These are phyloP conservation scores for Melanotaenia boesemani DNA, from an alignment of 2,797 vertebrate genomes.

Conservation along the genomic window DNA sequence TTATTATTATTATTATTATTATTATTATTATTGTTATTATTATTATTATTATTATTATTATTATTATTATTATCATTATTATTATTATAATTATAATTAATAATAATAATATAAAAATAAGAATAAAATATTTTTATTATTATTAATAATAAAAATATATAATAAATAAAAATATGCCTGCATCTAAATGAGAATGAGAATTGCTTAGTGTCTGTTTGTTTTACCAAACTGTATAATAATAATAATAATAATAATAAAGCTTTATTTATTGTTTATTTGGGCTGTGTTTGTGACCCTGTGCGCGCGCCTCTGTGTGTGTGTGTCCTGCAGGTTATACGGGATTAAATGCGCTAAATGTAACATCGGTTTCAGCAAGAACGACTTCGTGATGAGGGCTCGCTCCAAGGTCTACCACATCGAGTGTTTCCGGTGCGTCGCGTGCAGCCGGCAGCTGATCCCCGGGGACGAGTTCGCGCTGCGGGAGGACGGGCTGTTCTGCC, in stretches of 20 bases:
- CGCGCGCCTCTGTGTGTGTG: slow-evolving; percentile 8
- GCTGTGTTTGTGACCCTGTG: background rate
- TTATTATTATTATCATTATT: no score
- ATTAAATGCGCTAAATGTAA: slow-evolving; percentile 98
- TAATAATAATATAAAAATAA: no score
- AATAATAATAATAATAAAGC: background rate
- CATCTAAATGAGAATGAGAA: no score
- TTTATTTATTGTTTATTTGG: no score
- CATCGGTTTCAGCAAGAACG: slow-evolving; percentile 98
- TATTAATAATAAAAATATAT: no score
- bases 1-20: no score
- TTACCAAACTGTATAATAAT: background rate
- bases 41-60: no score
- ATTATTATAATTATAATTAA: no score
- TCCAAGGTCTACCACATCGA: slow-evolving; percentile 98
- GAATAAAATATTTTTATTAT: no score
- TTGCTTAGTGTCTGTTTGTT: no score
- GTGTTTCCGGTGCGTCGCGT: slow-evolving; percentile 98
- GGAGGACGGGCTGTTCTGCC: slow-evolving; percentile 95
- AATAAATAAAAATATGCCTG: no score
- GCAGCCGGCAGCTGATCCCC: slow-evolving; percentile 96
- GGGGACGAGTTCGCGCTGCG: slow-evolving; percentile 96
- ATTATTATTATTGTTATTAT: no score
- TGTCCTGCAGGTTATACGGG: slow-evolving; percentile 89
- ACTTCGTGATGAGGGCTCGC: slow-evolving; percentile 97